Percentiles rank a stretch among this genome's conserved stretches.
Evolutionary conservation across 2,113 vertebrate species (phyloP).

Genomic region (Salvelinus sp.): DNA sequence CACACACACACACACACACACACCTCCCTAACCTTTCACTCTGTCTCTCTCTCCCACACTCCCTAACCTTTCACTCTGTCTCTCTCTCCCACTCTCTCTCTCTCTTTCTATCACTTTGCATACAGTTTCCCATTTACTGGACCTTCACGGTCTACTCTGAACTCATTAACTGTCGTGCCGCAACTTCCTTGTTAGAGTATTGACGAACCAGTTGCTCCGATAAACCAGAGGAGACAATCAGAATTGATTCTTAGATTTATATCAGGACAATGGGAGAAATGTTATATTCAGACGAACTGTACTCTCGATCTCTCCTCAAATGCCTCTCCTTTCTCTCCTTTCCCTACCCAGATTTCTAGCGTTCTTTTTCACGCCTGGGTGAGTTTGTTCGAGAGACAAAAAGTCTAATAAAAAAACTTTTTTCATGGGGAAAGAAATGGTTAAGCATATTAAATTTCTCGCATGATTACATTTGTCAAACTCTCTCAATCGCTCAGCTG

Average conservation of each 20-base stretch:
- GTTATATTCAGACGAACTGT: neutral
- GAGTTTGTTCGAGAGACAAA: constrained; percentile 13
- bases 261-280: neutral
- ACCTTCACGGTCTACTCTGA: too few relatives aligned
- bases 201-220: constrained; percentile 24
- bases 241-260: neutral
- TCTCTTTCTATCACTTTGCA: too few relatives aligned
- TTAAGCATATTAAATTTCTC: constrained; percentile 40
- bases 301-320: neutral
- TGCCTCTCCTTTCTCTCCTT: neutral
- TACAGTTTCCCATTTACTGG: too few relatives aligned
- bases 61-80: too few relatives aligned
- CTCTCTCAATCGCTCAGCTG: constrained; percentile 34
- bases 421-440: constrained; percentile 6
- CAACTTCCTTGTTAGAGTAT: constrained; percentile 5
- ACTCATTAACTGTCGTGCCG: too few relatives aligned
- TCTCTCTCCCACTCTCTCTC: too few relatives aligned
- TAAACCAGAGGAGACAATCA: constrained; percentile 7
- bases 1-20: too few relatives aligned
- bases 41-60: too few relatives aligned
- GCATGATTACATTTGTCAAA: constrained; percentile 36
- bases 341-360: neutral
- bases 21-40: too few relatives aligned
- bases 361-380: neutral
- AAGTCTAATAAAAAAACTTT: neutral